Percentiles rank a stretch among this genome's conserved stretches.
phyloP scores from a whole-genome alignment of 1,140 invertebrate species.

The Caenorhabditis remanei region DNA sequence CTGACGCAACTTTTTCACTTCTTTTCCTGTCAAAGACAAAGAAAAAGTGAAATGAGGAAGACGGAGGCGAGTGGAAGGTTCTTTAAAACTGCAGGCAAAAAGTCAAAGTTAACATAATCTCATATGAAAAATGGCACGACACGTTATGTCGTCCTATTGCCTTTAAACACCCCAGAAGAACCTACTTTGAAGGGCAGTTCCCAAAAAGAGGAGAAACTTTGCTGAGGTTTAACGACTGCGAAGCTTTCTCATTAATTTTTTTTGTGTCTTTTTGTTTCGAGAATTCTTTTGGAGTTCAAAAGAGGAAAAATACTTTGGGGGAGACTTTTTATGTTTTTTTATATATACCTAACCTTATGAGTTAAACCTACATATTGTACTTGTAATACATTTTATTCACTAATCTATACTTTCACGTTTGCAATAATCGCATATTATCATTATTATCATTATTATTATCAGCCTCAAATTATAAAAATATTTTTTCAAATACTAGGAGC shows the following conservation, averaged over 20 bases:
- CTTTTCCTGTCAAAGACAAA: not conserved
- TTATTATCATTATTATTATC: too few relatives aligned
- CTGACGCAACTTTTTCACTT: not conserved
- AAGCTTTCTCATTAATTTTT: conserved; percentile 55
- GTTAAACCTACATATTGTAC: too few relatives aligned
- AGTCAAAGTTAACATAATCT: conserved; percentile 53
- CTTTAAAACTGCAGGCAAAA: conserved; percentile 40
- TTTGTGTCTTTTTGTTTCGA: not conserved
- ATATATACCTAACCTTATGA: too few relatives aligned
- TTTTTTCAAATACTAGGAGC: not conserved
- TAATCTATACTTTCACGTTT: too few relatives aligned
- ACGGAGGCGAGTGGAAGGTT: conserved; percentile 9
- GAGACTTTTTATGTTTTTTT: too few relatives aligned
- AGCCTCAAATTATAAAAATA: too few relatives aligned
- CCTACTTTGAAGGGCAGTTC: conserved; percentile 28
- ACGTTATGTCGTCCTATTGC: conserved; percentile 43
- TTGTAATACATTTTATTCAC: too few relatives aligned
- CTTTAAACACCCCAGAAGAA: conserved; percentile 24
- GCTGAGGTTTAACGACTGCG: conserved; percentile 12
- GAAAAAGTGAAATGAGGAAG: not conserved
- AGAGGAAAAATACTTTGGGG: not conserved
- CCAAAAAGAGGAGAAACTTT: not conserved
- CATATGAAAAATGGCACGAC: conserved; percentile 52
- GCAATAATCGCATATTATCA: too few relatives aligned
- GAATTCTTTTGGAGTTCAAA: not conserved